phyloP scores from a whole-genome alignment of 2,888 invertebrate species.

The Mimas tiliae region DNA sequence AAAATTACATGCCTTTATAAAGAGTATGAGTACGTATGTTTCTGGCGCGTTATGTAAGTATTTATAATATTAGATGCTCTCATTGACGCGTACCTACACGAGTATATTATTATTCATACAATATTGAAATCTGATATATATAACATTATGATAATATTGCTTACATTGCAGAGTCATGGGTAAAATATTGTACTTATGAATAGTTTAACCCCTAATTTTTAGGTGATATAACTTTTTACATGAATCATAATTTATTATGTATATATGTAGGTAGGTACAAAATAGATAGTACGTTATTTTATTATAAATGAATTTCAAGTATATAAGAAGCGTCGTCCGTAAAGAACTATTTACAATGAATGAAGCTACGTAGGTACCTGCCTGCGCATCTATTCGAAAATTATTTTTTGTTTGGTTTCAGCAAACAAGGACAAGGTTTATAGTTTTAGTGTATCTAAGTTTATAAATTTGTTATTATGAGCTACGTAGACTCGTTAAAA shows the following conservation, averaged over 20 bases:
- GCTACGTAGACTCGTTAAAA: constrained; percentile 27
- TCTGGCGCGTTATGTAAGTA: constrained; percentile 60
- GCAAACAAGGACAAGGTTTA: not conserved
- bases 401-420: not conserved
- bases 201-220: constrained; percentile 40
- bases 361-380: constrained; percentile 34
- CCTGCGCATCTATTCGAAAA: constrained; percentile 31
- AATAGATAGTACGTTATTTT: constrained; percentile 38
- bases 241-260: constrained; percentile 47
- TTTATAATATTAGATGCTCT: constrained; percentile 50
- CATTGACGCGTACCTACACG: constrained; percentile 59
- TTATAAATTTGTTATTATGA: constrained; percentile 4
- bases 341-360: constrained; percentile 50
- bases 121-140: constrained; percentile 56
- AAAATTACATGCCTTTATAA: constrained; percentile 81
- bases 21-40: constrained; percentile 68
- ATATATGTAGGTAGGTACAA: constrained; percentile 45
- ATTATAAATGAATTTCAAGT: constrained; percentile 44
- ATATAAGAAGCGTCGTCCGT: constrained; percentile 40
- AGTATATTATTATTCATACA: constrained; percentile 61
- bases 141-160: constrained; percentile 63
- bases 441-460: not conserved
- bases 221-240: constrained; percentile 57
- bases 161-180: constrained; percentile 63
- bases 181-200: constrained; percentile 58